Evolutionary conservation across 2,888 invertebrate species (phyloP), one percentile per base, ranked within the genome.

Genomic region (Torymus tubicola): DNA sequence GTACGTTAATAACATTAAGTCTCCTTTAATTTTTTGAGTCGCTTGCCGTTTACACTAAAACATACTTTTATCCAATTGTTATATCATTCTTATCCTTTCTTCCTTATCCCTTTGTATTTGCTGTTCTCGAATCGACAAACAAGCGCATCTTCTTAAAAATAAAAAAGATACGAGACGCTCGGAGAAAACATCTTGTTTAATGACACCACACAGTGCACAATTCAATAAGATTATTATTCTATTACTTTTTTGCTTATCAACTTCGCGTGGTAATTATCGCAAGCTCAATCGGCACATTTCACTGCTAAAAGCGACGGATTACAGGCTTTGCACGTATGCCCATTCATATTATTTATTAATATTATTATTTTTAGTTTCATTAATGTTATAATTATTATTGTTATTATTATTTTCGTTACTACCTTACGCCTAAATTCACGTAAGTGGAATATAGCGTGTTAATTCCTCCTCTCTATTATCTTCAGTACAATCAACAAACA

Each of bases 361-460:
- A 69, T 63, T 21, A 52, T 60, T 55, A 65, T 57, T 50, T 74
- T 71, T 71, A 68, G 70, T 63, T 50, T 76, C n/a, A 69, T 70
- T 65, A 70, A 58, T 79, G 58, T 57, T 78, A 76, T 52, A 42
- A 31, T 77, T 64, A 58, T 61, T 72, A 77, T 70, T 82, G n/a
- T 80, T 68, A 72, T 72, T 67, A 67, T 55, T 63, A 69, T 69
- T 69, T 75, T 81, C 50, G 68, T 67, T 78, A 75, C 61, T 75
- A 72, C 42, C 50, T 81, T 64, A 81, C 12, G 24, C 13, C 50
- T 75, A 81, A 65, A 11, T 73, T 76, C 53, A 55, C 78, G 67
- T 63, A 81, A 74, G 31, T 70, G 52, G 60, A 68, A 80, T 77
- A 75, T 67, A 76, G 73, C 78, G 68, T 81, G 68, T 79, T 82